Base-by-base conservation (phyloP, 30 jellyfish, hydroid and myxozoan genomes). In the Rhopilema esculentum region DNA sequence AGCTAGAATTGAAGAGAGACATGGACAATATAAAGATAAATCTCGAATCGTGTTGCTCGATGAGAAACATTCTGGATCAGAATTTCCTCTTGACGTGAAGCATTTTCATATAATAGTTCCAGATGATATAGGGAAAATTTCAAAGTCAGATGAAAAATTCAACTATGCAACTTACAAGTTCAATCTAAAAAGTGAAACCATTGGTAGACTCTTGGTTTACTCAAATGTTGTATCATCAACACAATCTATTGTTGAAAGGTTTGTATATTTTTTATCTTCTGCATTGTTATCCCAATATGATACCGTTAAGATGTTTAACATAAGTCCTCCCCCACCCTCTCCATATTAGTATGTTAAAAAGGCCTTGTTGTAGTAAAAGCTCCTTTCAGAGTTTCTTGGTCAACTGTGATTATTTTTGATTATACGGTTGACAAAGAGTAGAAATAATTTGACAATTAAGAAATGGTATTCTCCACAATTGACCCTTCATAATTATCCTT, bases 171-270 rank as follows among this genome's bases (percentile, higher is more conserved):
- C 75, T 16, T 95, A 53, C 75, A 25, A 63, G 71, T 63, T 50
- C 24, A 32, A 61, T 23, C 73, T 95, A 75, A 65, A 33, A 75
- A 78, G 96, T 16, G 28, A 62, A 27, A 49, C 31, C 8, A 76
- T 77, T 74, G 99, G 99, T 1, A 80, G 86, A 69, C n/a, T 91
- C 52, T 33, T 85, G 16, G 69, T 95, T 24, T 90, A 72, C 88
- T 25, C 97, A 25, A 89, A 90, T 28, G 84, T 92, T 0, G 73
- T 95, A 30, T 57, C 89, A 6, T 95, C 99, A 52, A 95, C 99
- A 22, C 99, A 95, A 49, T 49, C n/a, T 1, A 21, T 90, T 57
- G 76, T 90, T 17, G 77, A 63, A 29, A 81, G 84, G 97, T 89
- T 29, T 16, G 89, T 65, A 4, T 30, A 24, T 85, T 51, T 68